Base-by-base conservation (phyloP, 2,888 invertebrate genomes). In the Diloba caeruleocephala region DNA sequence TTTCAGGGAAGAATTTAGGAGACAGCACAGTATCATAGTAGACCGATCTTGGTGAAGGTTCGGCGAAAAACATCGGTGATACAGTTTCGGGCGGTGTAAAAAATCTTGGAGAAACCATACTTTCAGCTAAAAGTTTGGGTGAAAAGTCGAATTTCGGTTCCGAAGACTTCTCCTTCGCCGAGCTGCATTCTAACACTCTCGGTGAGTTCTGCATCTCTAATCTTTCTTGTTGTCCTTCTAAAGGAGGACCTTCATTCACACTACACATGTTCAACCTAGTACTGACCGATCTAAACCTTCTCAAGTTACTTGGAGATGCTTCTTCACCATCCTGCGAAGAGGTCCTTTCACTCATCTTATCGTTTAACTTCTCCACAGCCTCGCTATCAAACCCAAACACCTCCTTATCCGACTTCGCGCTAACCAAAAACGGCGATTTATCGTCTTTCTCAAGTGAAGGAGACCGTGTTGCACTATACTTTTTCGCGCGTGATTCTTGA, bases 391-490 rank as follows among this genome's bases (percentile, higher is more conserved):
- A 93, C 0, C 88, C 92, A 62, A 94, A 94, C 5, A 92, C 90
- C 36, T 85, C 90, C 37, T 84, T 85, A 25, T 86, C 89, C 3
- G 81, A 74, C 34, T 84, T 85, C 0, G 87, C 88, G 52, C 84
- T 84, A 14, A 65, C 61, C 8, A 87, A 56, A 49, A 93, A 91
- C 5, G 94, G 94, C 0, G 90, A 89, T 49, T 90, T 93, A 1
- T 94, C 93, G 89, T 94, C 93, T 65, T 92, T 93, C 53, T 94
- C 94, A n/a, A 94, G 70, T 0, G 93, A 93, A 0, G 94, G 94
- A 0, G 94, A 94, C 7, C 94, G 74, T 0, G 94, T 93, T 0
- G 90, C 93, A 45, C 93, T 92, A 60, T 73, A 92, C 53, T 90
- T 92, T 48, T 89, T 91, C 1, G 87, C 80, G n/a, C 88, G 77